A percentile compares a stretch with the other conserved stretches of the same genome.
phyloP scores from a whole-genome alignment of 2,888 invertebrate species.

The Orchestes rusci region DNA sequence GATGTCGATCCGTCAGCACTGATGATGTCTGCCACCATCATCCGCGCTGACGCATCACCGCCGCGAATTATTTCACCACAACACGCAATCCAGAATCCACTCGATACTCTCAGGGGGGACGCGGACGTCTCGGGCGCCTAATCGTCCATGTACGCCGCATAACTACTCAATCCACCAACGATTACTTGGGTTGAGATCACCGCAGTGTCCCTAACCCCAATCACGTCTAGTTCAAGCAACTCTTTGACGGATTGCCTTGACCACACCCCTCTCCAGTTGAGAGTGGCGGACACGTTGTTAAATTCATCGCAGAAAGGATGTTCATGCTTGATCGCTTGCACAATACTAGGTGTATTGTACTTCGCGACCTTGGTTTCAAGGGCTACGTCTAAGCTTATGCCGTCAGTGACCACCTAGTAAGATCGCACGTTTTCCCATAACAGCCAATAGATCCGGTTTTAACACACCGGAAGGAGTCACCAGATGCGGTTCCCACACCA shows the following conservation, averaged over 20 bases:
- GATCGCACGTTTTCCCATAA: conserved; percentile 32
- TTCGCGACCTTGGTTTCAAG: neutral
- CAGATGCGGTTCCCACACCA: neutral
- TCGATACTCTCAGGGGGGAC: too few species aligned
- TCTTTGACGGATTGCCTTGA: neutral
- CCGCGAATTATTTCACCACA: too few species aligned
- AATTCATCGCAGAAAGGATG: too few species aligned
- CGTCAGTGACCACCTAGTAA: conserved; percentile 4
- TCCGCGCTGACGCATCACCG: too few species aligned
- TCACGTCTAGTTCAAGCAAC: neutral
- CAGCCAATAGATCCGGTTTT: neutral
- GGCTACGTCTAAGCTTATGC: neutral
- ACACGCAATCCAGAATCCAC: too few species aligned
- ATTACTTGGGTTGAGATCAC: neutral
- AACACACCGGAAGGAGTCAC: neutral
- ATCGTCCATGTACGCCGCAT: too few species aligned
- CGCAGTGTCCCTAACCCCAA: neutral
- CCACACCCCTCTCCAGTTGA: neutral
- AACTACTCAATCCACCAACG: too few species aligned
- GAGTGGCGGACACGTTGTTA: neutral
- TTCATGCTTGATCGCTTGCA: neutral
- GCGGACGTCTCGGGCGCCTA: too few species aligned
- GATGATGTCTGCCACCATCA: too few species aligned
- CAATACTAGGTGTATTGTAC: neutral
- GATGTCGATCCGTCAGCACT: too few species aligned